These are phyloP conservation scores for Pseudolycoriella hygida DNA, from an alignment of 2,888 invertebrate species.

Conservation along the genomic window DNA sequence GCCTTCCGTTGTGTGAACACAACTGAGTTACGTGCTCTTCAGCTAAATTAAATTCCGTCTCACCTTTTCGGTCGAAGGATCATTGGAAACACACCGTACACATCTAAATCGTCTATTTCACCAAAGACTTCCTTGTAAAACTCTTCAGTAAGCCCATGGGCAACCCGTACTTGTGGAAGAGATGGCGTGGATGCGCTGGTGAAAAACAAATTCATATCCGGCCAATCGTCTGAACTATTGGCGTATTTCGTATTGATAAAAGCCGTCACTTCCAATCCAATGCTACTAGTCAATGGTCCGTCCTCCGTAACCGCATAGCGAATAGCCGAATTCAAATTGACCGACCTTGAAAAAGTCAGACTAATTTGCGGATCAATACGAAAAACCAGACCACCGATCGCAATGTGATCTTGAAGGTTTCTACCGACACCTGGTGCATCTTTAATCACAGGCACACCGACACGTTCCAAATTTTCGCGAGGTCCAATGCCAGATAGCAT, in stretches of 20 bases:
- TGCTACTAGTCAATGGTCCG: constrained; percentile 71
- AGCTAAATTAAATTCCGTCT: too few species aligned
- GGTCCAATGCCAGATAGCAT: constrained; percentile 83
- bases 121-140: constrained; percentile 62
- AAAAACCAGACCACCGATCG: constrained; percentile 68
- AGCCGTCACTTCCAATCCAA: constrained; percentile 73
- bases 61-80: constrained; percentile 69
- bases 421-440: constrained; percentile 70
- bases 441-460: constrained; percentile 47
- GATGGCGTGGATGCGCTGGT: constrained; percentile 66
- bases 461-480: constrained; percentile 46
- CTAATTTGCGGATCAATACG: constrained; percentile 64
- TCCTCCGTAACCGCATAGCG: constrained; percentile 73
- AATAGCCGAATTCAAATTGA: constrained; percentile 66
- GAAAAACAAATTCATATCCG: constrained; percentile 82
- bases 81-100: constrained; percentile 74
- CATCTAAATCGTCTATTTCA: constrained; percentile 53
- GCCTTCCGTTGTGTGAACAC: too few species aligned
- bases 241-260: constrained; percentile 82
- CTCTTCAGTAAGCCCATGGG: constrained; percentile 65
- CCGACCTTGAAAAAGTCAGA: constrained; percentile 60
- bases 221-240: constrained; percentile 74
- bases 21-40: too few species aligned
- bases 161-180: constrained; percentile 58
- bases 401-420: constrained; percentile 81